Base-by-base conservation (phyloP, 2,113 vertebrate species). In the Rhizomys pruinosus region DNA sequence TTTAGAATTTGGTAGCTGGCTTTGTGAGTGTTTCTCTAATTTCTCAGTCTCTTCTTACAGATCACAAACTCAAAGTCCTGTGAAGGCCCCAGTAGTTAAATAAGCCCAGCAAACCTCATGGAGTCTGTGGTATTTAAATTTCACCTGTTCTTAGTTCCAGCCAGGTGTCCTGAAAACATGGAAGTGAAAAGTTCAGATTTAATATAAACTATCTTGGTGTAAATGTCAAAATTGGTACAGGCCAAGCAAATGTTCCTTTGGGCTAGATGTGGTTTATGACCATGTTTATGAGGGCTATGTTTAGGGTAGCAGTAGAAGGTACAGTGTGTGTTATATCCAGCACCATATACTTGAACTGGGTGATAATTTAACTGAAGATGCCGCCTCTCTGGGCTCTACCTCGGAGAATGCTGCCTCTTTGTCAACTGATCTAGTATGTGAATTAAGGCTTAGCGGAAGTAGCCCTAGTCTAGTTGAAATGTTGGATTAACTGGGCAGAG, bases 121-220 rank as follows among this genome's bases (percentile, higher is more conserved):
- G 57, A 2, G 44, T 79, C n/a, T 39, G 37, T 72, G 47, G 44
- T 42, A 73, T 66, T 42, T 42, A 37, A 79, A n/a, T n/a, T 0
- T 66, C 3, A 15, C 34, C 1, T 63, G 84, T 81, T 34, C 39
- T 82, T 63, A 25, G 32, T 23, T 72, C 8, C 9, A 22, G 5
- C 20, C 10, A 44, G 2, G 10, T 25, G n/a, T n/a, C n/a, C n/a
- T n/a, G n/a, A n/a, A 73, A 64, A n/a, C 32, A n/a, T 34, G 29
- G 22, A 87, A 59, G 22, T 37, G 87, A 57, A 66, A 90, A 84
- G 87, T 47, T 74, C 34, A 72, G 69, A 69, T 55, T 80, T 87
- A 39, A 71, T n/a, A 22, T 34, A 20, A 87, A 52, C 16, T 32
- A 16, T 3, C 9, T 77, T 32, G 19, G 71, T 68, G 92, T 20